A percentile compares a stretch with the other conserved stretches of the same genome.
These are phyloP conservation scores for Phragmatobia fuliginosa DNA, from an alignment of 2,888 invertebrate genomes.

Conservation along the genomic window DNA sequence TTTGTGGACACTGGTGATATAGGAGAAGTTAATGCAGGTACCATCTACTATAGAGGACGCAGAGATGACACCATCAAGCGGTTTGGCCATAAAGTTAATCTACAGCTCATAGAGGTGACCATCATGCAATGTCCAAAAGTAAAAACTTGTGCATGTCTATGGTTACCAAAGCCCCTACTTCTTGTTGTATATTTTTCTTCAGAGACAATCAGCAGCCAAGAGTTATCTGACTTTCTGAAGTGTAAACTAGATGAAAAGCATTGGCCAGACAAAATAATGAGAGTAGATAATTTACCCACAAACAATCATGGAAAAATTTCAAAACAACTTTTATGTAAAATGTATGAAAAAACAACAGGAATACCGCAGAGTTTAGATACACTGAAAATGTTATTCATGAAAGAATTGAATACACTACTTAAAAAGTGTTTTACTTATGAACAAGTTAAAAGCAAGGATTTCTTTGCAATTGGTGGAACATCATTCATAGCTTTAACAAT, in stretches of 20 bases:
- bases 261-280: conserved; percentile 89
- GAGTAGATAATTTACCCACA: conserved; percentile 86
- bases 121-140: conserved; percentile 78
- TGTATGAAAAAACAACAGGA: conserved; percentile 65
- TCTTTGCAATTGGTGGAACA: conserved; percentile 89
- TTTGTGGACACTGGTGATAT: conserved; percentile 90
- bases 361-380: conserved; percentile 55
- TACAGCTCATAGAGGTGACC: conserved; percentile 85
- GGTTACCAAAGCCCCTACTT: conserved; percentile 79
- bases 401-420: conserved; percentile 64
- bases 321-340: conserved; percentile 72
- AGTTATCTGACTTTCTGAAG: conserved; percentile 74
- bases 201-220: conserved; percentile 68
- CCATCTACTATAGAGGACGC: conserved; percentile 89
- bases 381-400: conserved; percentile 60
- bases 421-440: conserved; percentile 63
- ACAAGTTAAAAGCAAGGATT: conserved; percentile 78
- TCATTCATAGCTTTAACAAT: conserved; percentile 90
- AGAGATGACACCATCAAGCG: conserved; percentile 91
- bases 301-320: conserved; percentile 91
- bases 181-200: conserved; percentile 84
- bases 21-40: conserved; percentile 85
- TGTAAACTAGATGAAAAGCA: conserved; percentile 81
- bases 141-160: conserved; percentile 84
- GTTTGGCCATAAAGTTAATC: conserved; percentile 90